Conservation (phyloP, 1,140 invertebrate genomes). For the Drosophila dunni region DNA sequence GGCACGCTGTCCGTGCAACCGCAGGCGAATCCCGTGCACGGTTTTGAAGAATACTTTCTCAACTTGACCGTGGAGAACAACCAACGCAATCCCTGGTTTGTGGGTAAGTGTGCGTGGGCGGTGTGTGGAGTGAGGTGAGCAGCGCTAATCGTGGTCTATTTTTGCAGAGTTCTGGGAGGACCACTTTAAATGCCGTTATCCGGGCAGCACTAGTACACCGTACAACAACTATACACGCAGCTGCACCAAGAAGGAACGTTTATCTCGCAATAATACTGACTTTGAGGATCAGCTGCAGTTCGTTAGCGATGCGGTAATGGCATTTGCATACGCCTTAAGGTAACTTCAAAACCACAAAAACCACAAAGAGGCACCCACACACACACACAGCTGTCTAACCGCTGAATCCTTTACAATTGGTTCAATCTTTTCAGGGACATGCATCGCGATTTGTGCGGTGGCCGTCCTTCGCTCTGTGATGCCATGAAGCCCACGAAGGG, state of each 20-base stretch:
- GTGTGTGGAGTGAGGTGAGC: neutral
- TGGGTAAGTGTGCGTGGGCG: slow-evolving; percentile 87
- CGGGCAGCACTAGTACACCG: slow-evolving; percentile 90
- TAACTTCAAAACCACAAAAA: slow-evolving; percentile 79
- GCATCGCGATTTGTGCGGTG: slow-evolving; percentile 92
- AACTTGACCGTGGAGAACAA: slow-evolving; percentile 94
- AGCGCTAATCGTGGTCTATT: slow-evolving; percentile 8
- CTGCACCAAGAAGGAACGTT: slow-evolving; percentile 90
- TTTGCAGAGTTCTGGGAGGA: slow-evolving; percentile 96
- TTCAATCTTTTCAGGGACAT: slow-evolving; percentile 88
- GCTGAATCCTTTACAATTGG: slow-evolving; percentile 4
- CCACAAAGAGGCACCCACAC: neutral
- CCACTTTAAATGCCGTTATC: slow-evolving; percentile 93
- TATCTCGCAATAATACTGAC: slow-evolving; percentile 90
- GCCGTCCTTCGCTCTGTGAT: slow-evolving; percentile 90
- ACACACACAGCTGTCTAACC: too few relatives aligned
- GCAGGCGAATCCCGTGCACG: slow-evolving; percentile 93
- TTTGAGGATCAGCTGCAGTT: slow-evolving; percentile 96
- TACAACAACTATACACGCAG: slow-evolving; percentile 91
- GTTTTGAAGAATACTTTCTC: slow-evolving; percentile 96
- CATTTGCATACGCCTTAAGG: slow-evolving; percentile 94
- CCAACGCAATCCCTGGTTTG: slow-evolving; percentile 96
- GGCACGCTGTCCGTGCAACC: slow-evolving; percentile 97
- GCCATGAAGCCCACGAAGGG: slow-evolving; percentile 96
- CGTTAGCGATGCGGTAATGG: slow-evolving; percentile 96